Conservation (phyloP, 2,113 vertebrate species). For the Solenodon paradoxus region DNA sequence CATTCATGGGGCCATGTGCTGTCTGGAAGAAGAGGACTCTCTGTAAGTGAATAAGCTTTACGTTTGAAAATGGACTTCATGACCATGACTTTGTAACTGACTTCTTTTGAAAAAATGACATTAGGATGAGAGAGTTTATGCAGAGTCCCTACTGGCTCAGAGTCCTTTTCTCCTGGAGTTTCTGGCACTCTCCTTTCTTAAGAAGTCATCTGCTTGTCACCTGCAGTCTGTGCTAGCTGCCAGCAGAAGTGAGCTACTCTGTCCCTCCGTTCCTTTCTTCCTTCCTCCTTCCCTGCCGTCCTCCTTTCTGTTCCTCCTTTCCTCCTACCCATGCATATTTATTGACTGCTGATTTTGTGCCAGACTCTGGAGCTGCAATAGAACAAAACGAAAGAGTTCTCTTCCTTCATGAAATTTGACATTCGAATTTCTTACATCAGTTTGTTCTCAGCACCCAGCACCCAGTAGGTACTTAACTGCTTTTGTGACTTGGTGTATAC, state of each 20-base stretch:
- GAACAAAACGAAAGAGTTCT: background rate
- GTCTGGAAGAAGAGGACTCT: background rate
- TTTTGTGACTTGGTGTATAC: background rate
- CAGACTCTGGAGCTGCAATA: background rate
- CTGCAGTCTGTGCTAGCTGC: background rate
- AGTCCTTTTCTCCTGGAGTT: background rate
- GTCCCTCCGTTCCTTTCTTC: conserved; percentile 40
- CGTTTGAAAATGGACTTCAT: background rate
- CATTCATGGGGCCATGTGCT: accelerated
- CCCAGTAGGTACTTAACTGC: background rate
- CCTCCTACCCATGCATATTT: background rate
- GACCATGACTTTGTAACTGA: background rate
- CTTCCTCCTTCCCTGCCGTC: conserved; percentile 47
- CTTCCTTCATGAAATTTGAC: background rate
- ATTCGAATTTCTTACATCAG: background rate
- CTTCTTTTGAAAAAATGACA: background rate
- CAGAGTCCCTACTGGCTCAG: background rate
- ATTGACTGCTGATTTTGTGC: background rate
- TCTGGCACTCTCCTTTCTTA: background rate
- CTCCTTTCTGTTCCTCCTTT: background rate
- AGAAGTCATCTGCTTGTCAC: background rate
- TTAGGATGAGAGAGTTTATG: background rate
- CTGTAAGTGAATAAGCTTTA: background rate
- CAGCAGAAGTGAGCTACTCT: background rate
- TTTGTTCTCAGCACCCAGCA: background rate